Evolutionary conservation across 2,797 vertebrate genomes (phyloP), one percentile per base, ranked within the genome.

Genomic region (Paratrypauchen microcephalus): DNA sequence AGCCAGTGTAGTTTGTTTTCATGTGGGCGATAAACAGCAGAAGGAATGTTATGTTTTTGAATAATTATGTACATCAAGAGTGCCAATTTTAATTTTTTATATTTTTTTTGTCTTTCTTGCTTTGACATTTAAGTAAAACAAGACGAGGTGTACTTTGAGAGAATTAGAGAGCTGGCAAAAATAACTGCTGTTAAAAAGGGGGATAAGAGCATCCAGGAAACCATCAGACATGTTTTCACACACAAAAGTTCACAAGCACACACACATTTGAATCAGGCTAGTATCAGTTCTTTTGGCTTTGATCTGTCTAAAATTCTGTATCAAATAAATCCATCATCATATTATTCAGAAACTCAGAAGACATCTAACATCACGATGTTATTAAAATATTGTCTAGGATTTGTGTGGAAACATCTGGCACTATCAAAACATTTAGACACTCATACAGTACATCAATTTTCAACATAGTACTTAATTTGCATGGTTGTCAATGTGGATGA

Each of bases 121-220:
- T 48, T 41, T 26, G 23, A 28, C 61, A 47, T 26, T 24, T 47
- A 1, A 26, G 24, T 28, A 26, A 28, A 65, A 48, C 24, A 18
- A 50, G 26, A 65, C 24, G n/a, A 19, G 45, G 50, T 52, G 26
- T 65, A 19, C 45, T 30, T 24, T 48, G 47, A 65, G 24, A 9
- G 16, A 50, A n/a, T 65, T 9, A 30, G 24, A 28, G 39, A 28
- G 45, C 62, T 48, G 4, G 21, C 6, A 64, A 48, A 47, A 64
- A 48, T 18, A 48, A 64, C 23, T 0, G 23, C n/a, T 21, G 30
- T 11, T 36, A 55, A 21, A 60, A 32, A 32, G 30, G 36, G 59
- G 11, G 60, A 62, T 62, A 23, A 23, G n/a, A 23, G 60, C 21
- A 65, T 50, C 63, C 26, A 48, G 21, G 62, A 65, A 65, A 52